A percentile compares a stretch with the other conserved stretches of the same genome.
These are phyloP conservation scores for Neodontobutis hainanensis DNA, from an alignment of 2,113 vertebrate genomes.

Conservation along the genomic window DNA sequence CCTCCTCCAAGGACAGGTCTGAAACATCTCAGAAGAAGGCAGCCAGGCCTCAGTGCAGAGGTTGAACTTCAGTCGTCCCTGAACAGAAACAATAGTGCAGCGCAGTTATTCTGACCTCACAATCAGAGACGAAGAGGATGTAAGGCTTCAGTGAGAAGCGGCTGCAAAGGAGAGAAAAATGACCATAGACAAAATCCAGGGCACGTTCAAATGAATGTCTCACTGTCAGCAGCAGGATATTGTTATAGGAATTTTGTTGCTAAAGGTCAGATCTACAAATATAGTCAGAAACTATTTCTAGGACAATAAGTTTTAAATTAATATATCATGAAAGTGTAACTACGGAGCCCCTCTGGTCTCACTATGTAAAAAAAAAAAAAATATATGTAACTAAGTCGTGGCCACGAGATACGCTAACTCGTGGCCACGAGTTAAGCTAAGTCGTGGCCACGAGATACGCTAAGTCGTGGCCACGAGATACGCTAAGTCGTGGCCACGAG, in stretches of 20 bases:
- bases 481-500: too few species aligned
- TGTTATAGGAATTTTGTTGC: background rate
- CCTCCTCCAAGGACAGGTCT: background rate
- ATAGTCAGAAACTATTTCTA: too few species aligned
- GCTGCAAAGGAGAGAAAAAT: background rate
- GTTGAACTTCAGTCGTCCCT: slow-evolving; percentile 5
- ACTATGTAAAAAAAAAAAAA: too few species aligned
- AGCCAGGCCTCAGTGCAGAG: background rate
- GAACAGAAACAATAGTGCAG: background rate
- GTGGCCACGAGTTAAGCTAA: too few species aligned
- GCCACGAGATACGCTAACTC: too few species aligned
- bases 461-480: too few species aligned
- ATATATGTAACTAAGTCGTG: too few species aligned
- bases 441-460: too few species aligned
- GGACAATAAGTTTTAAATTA: too few species aligned
- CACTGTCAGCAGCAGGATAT: background rate
- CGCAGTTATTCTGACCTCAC: background rate
- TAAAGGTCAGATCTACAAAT: too few species aligned
- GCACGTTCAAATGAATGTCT: background rate
- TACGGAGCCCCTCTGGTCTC: too few species aligned
- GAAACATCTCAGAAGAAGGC: slow-evolving; percentile 3
- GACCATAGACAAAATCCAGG: slow-evolving; percentile 9
- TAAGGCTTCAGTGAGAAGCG: background rate
- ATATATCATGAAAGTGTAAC: too few species aligned
- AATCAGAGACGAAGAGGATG: slow-evolving; percentile 12